A percentile compares a stretch with the other conserved stretches of the same genome.
phyloP scores from a whole-genome alignment of 2,113 vertebrate species.

The Limnothrissa miodon region DNA sequence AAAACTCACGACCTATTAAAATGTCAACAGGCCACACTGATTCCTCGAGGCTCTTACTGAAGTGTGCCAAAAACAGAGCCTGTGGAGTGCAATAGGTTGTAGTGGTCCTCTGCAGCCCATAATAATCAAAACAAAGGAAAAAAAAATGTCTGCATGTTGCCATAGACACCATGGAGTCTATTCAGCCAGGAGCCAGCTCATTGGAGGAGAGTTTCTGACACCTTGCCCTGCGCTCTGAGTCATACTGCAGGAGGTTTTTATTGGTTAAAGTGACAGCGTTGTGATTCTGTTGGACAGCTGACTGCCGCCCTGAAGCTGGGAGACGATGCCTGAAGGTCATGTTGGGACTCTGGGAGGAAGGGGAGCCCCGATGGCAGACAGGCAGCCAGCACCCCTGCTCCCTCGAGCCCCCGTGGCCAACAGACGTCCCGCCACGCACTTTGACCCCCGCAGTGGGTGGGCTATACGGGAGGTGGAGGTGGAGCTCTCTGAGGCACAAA shows the following conservation, averaged over 20 bases:
- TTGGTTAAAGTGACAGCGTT: conserved; percentile 28
- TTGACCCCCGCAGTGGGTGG: conserved; percentile 12
- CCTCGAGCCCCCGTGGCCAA: conserved; percentile 11
- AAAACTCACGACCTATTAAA: background rate
- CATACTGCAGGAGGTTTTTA: conserved; percentile 32
- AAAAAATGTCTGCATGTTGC: conserved; percentile 23
- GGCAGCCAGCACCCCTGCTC: conserved; percentile 20
- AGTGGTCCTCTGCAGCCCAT: conserved; percentile 43
- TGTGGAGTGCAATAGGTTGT: conserved; percentile 33
- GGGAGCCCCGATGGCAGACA: background rate
- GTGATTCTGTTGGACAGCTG: conserved; percentile 39
- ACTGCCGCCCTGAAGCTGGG: conserved; percentile 22
- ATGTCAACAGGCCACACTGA: conserved; percentile 14
- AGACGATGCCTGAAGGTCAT: background rate
- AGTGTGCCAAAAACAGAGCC: conserved; percentile 23
- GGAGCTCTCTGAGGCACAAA: conserved; percentile 74
- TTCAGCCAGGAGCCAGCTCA: conserved; percentile 1
- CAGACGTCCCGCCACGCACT: conserved; percentile 22
- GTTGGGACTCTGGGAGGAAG: conserved; percentile 21
- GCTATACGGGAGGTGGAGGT: conserved; percentile 69
- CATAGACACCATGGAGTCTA: conserved; percentile 16
- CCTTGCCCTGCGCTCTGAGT: conserved; percentile 8
- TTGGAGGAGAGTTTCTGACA: background rate
- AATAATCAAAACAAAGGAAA: conserved; percentile 19
- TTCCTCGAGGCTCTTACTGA: conserved; percentile 12